Evolutionary conservation across 92 coral and sea anemone species (phyloP).

Genomic region (Blastomussa wellsi): DNA sequence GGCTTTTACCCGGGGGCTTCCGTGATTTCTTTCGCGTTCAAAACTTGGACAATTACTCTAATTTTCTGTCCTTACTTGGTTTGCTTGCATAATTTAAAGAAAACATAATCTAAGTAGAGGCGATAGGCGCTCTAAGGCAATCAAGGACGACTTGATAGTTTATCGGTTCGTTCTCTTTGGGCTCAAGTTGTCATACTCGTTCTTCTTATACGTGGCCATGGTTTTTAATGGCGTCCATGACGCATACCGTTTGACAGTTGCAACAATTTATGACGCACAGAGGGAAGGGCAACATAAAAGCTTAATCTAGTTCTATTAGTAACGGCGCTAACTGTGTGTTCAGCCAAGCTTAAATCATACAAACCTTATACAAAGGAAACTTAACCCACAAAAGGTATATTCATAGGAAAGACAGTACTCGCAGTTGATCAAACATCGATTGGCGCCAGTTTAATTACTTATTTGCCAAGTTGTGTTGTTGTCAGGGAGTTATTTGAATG

Average conservation of each 20-base stretch:
- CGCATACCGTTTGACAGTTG: not conserved
- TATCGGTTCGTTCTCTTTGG: no score
- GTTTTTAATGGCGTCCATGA: not conserved
- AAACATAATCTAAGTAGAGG: no score
- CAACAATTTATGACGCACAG: no score
- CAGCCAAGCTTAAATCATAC: not conserved
- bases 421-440: not conserved
- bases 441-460: not conserved
- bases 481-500: not conserved
- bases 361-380: not conserved
- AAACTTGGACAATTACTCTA: no score
- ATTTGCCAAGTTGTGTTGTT: slow-evolving; percentile 3
- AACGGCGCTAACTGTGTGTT: slow-evolving; percentile 5
- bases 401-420: not conserved
- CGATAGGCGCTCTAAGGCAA: no score
- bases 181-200: no score
- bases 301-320: not conserved
- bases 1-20: no score
- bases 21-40: no score
- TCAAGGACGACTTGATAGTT: no score
- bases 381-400: not conserved
- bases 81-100: no score
- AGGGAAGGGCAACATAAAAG: not conserved
- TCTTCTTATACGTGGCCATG: not conserved
- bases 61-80: no score